Conservation (phyloP, 2,113 vertebrate species). For the Cyprinus carpio region DNA sequence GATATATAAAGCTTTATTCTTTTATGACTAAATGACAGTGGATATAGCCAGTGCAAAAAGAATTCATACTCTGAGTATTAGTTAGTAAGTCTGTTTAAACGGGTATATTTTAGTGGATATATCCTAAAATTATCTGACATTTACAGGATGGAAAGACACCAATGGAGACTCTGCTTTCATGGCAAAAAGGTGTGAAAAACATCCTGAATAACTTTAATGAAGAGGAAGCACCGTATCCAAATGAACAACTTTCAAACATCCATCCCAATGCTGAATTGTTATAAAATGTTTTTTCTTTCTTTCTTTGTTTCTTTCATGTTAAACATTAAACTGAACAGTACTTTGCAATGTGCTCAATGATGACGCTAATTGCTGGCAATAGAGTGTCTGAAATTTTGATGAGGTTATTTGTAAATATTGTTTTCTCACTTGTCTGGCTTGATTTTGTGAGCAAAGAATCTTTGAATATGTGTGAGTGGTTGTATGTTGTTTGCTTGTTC, state of each 20-base stretch:
- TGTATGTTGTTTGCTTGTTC: neutral
- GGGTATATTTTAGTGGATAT: neutral
- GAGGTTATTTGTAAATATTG: constrained; percentile 21
- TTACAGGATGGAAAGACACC: constrained; percentile 82
- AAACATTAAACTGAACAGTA: neutral
- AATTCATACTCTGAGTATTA: neutral
- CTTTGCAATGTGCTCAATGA: neutral
- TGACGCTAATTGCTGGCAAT: constrained; percentile 45
- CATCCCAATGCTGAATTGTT: neutral
- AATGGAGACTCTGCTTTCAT: constrained; percentile 82
- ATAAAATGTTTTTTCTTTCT: neutral
- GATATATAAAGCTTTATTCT: neutral
- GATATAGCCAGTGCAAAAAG: neutral
- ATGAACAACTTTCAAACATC: neutral
- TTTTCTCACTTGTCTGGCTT: neutral
- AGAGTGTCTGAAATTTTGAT: neutral
- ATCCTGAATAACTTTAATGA: constrained; percentile 77
- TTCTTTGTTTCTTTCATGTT: neutral
- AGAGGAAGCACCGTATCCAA: neutral
- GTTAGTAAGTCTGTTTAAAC: neutral
- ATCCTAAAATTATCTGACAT: neutral
- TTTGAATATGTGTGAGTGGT: neutral
- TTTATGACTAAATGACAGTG: neutral
- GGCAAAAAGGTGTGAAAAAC: constrained; percentile 86
- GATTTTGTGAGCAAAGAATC: neutral